These are phyloP conservation scores for Oligia latruncula DNA, from an alignment of 2,888 invertebrate genomes.

Conservation along the genomic window DNA sequence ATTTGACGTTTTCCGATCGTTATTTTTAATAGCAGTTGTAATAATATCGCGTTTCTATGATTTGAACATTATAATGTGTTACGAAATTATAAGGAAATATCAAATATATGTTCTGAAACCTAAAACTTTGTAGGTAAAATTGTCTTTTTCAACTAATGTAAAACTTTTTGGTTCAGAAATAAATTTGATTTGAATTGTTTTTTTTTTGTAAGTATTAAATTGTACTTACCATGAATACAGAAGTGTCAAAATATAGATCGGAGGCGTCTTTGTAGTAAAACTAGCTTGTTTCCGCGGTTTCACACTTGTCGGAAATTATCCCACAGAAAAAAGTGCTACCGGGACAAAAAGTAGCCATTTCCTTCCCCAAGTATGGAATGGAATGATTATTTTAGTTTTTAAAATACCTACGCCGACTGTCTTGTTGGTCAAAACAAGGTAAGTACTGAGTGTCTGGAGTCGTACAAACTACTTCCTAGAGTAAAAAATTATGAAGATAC, in stretches of 20 bases:
- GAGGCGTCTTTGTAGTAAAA: background rate
- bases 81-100: background rate
- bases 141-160: too few relatives aligned
- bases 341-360: too few relatives aligned
- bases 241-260: background rate
- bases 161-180: too few relatives aligned
- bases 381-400: background rate
- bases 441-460: background rate
- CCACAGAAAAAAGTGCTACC: too few relatives aligned
- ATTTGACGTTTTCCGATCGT: constrained; percentile 7
- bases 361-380: too few relatives aligned
- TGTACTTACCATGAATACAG: background rate
- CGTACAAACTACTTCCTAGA: background rate
- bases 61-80: background rate
- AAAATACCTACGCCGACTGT: background rate
- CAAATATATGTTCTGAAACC: background rate
- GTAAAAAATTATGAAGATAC: background rate
- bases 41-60: background rate
- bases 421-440: too few relatives aligned
- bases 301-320: too few relatives aligned
- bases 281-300: too few relatives aligned
- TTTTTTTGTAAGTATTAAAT: background rate
- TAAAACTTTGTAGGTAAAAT: too few relatives aligned
- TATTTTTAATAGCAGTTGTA: constrained; percentile 1
- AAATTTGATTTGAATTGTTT: too few relatives aligned